A percentile compares a stretch with the other conserved stretches of the same genome.
Evolutionary conservation across 53 echinoderm and acorn worm genomes (phyloP).

Genomic region (Patiria pectinifera): DNA sequence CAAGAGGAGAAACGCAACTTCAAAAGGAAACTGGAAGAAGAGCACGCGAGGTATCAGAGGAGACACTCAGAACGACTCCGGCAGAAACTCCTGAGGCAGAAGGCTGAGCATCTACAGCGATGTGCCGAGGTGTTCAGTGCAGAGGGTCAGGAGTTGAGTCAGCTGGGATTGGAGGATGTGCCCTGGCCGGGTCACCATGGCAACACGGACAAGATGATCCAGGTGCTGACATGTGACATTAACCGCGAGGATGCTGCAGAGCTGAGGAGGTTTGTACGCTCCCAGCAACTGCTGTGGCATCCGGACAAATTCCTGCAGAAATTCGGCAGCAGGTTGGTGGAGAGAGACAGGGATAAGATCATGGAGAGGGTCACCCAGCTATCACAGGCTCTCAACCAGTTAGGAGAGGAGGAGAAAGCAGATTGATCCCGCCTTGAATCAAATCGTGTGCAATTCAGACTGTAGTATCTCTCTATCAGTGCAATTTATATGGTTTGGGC

Average conservation of each 20-base stretch:
- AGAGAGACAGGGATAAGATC: conserved; percentile 75
- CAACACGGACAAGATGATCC: conserved; percentile 72
- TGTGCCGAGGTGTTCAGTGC: conserved; percentile 75
- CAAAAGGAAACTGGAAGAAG: conserved; percentile 67
- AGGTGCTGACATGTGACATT: conserved; percentile 80
- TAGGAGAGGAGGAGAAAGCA: conserved; percentile 47
- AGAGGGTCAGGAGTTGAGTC: conserved; percentile 25
- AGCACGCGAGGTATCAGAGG: conserved; percentile 60
- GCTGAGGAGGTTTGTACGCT: conserved; percentile 76
- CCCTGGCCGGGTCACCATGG: conserved; percentile 78
- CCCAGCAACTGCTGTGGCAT: conserved; percentile 94
- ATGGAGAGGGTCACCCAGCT: conserved; percentile 85
- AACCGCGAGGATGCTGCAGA: conserved; percentile 65
- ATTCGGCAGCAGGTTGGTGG: conserved; percentile 76
- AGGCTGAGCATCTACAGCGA: conserved; percentile 66
- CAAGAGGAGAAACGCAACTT: conserved; percentile 42
- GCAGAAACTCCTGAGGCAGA: conserved; percentile 72
- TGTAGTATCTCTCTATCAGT: too few relatives aligned
- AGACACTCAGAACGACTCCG: conserved; percentile 65
- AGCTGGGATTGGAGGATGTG: conserved; percentile 68
- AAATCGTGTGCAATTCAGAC: too few relatives aligned
- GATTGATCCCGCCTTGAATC: neutral
- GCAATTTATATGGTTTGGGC: too few relatives aligned
- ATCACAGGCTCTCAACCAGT: conserved; percentile 88
- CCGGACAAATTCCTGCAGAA: conserved; percentile 97